Base-by-base conservation (phyloP, 1,140 invertebrate genomes). In the Ooceraea biroi region DNA sequence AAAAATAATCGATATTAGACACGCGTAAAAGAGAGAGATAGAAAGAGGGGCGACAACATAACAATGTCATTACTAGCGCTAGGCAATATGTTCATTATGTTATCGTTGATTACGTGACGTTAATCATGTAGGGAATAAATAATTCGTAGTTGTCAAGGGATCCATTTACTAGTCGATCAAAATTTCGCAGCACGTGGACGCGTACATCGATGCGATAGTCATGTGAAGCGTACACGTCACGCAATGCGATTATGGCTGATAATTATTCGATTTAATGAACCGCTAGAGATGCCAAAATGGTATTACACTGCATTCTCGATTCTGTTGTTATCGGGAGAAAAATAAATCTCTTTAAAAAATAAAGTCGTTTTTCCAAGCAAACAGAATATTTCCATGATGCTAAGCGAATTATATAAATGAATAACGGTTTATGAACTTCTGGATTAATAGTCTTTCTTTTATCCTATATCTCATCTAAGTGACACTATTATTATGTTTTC, bases 191-290 rank as follows among this genome's bases (percentile, higher is more conserved):
- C 57, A 30, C 65, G 50, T 44, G 76, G 65, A 71, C 36, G 50
- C 36, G 36, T 60, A 57, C 44, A 78, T 44, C 50, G 72, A 77
- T 61, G 44, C n/a, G 27, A 55, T 69, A 77, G 66, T 41, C 58
- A 77, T 36, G 41, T 61, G 44, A 84, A 84, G 68, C 72, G 36
- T 85, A 80, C 50, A 14, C 50, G 27, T 17, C 57, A 19, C 25
- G 68, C 63, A 85, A 85, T 66, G 36, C 44, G 72, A 84, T 69
- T 85, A 78, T 72, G 30, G 63, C 77, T 65, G 60, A 86, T 80
- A 84, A 80, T 85, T 85, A 85, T 86, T 85, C 83, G 69, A 76
- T 80, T 72, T 85, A 85, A 80, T 86, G 50, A 72, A 22, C 83
- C 80, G 17, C 76, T 71, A 57, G 76, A 80, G 30, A 66, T 10